Base-by-base conservation (phyloP, 2,797 vertebrate genomes). In the Setipinna tenuifilis region DNA sequence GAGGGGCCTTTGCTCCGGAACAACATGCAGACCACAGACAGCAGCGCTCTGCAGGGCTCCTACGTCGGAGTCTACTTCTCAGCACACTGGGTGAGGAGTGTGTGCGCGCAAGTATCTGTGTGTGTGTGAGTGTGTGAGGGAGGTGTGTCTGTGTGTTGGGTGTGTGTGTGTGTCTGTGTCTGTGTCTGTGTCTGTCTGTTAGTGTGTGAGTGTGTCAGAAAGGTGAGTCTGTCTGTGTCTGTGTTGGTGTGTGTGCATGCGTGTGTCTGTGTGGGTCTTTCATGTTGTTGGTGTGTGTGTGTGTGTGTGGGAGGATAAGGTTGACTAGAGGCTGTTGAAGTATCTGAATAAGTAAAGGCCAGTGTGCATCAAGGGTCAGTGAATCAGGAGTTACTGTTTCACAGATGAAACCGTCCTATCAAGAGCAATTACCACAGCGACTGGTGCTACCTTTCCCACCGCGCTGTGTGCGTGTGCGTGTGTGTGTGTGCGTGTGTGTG, bases 41-140 rank as follows among this genome's bases (percentile, higher is more conserved):
- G 97, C 95, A 95, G 91, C 87, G 94, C 95, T 90, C 95, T 99
- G 95, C 98, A 99, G 91, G 98, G 97, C 84, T 97, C 97, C 82
- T 97, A 97, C 0, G 95, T 99, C 81, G 98, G 98, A n/a, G 97
- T 99, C 90, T 99, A 99, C 91, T 99, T 99, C 95, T 99, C 98
- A 0, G 98, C 98, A 9, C 98, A 99, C 94, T 99, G 98, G 98
- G 98, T 99, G 94, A 98, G 98, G 65, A 68, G 23, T 31, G 62
- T 31, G 83, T 54, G 19, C 23, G 46, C 68, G 16, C 41, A 4
- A 54, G 7, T 65, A 35, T 62, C 23, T 58, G 50, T 82, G 81
- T 82, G 50, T 82, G 81, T 58, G 50, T 82, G 81, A 31, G 81
- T 82, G 23, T 58, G 81, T 99, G 98, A n/a, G n/a, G n/a, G n/a